These are phyloP conservation scores for Homarus gammarus DNA, from an alignment of 2,888 invertebrate genomes.

Conservation along the genomic window DNA sequence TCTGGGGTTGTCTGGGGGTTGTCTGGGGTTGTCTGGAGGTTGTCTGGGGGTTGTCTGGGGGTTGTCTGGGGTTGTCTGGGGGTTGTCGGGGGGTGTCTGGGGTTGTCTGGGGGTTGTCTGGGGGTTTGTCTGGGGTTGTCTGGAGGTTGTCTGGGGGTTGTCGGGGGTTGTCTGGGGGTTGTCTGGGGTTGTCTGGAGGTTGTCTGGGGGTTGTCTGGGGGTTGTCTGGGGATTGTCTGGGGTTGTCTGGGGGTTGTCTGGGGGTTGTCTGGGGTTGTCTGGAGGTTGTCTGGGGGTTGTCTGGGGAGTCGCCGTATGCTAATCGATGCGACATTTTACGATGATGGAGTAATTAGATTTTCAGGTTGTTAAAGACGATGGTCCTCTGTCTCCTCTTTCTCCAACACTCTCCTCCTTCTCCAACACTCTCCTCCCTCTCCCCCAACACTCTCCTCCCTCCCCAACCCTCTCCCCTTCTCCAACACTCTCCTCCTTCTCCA, in stretches of 20 bases:
- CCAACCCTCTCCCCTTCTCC: not conserved
- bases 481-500: not conserved
- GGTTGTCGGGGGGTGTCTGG: no score
- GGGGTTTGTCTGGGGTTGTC: no score
- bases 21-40: slow-evolving; percentile 1
- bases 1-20: no score
- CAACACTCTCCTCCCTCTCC: not conserved
- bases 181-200: no score
- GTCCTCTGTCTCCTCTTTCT: not conserved
- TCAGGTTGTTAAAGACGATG: slow-evolving; percentile 44
- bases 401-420: not conserved
- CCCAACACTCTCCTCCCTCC: not conserved
- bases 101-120: no score
- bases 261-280: no score
- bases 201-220: not conserved
- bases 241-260: not conserved
- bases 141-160: no score
- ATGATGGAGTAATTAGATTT: slow-evolving; percentile 43
- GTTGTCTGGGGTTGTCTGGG: not conserved
- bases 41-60: not conserved
- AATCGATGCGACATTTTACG: slow-evolving; percentile 48
- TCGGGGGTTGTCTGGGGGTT: no score
- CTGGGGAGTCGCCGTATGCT: not conserved
- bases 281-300: no score
- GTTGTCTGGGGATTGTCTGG: not conserved